Base-by-base conservation (phyloP, 2,113 vertebrate genomes). In the Cardinalis cardinalis region DNA sequence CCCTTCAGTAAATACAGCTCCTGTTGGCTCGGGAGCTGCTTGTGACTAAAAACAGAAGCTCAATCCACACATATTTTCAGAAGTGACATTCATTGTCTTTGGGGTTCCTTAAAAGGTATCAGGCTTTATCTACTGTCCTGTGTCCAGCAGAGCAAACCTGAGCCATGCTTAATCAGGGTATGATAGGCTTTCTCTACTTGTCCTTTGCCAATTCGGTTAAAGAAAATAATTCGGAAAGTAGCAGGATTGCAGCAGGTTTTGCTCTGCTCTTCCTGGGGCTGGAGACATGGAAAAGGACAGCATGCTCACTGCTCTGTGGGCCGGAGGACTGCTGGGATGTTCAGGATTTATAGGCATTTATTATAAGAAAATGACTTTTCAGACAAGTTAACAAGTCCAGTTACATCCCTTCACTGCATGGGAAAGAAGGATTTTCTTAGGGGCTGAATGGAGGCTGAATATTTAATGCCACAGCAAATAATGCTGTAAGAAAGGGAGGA, bases 101-200 rank as follows among this genome's bases (percentile, higher is more conserved):
- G 97, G 96, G 97, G 92, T 94, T 94, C 97, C 97, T 93, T 97
- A 97, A 97, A 97, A 97, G 98, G 97, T 92, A 94, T 94, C 19
- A 6, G 88, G 94, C 94, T 97, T 95, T 91, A 72, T 46, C 32
- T 77, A 29, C 32, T 43, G 48, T 36, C 51, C 20, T 40, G 59
- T 6, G 31, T 82, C 68, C 43, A 38, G 84, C 73, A 48, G 38
- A 8, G 0, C 1, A 4, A 84, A 90, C 77, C 85, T 84, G 80
- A 87, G 76, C 58, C 2, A 2, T 24, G 60, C 60, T 95, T 60
- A 41, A 77, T 68, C 2, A 0, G 60, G 63, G 58, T 36, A 48
- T 4, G 19, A 59, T 10, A 71, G 40, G 32, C 29, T 81, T 65
- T 41, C 26, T 55, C 51, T 52, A n/a, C 34, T 68, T 41, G 29